Evolutionary conservation across 2,113 vertebrate species (phyloP), one percentile per base, ranked within the genome.

Genomic region (Entomyzon cyanotis): DNA sequence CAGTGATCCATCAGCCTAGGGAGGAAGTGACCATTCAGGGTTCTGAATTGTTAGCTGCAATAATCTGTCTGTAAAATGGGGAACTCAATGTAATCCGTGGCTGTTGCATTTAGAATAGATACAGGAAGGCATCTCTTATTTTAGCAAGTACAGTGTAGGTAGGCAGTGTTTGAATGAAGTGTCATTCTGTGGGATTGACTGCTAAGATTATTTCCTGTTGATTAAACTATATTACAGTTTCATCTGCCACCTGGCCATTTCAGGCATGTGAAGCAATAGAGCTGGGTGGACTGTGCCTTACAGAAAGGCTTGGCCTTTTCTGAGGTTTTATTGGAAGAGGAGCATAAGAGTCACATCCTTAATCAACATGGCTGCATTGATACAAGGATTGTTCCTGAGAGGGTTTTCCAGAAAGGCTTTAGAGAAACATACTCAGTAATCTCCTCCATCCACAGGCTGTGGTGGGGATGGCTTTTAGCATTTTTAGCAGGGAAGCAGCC

Each of bases 191-290:
- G 39, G 35, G 63, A 50, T 55, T 59, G 73, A 47, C 47, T 94
- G 52, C 76, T 73, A 58, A 76, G 58, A 42, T 85, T 91, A n/a
- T 65, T 93, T 94, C 87, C 78, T 87, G 58, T 35, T 93, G 84
- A 53, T 89, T 91, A 91, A 89, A 82, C 80, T 71, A 8, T 55
- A 65, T 62, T 68, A 49, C 58, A 49, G 2, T 90, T 79, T 86
- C 83, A 59, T 77, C 79, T 74, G 75, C 90, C 68, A 86, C 74
- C 85, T 94, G 90, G 67, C 71, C 35, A 9, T 80, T 85, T 69
- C 60, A 88, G 75, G n/a, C 50, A 80, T 35, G 42, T 50, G 67
- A 55, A 95, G 70, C 78, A 74, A n/a, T 85, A 85, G 53, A 87
- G 25, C 15, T 37, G 35, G 42, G 42, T 77, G 46, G 55, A 89